Conservation (phyloP, 2,113 vertebrate genomes). For the Nibea coibor region DNA sequence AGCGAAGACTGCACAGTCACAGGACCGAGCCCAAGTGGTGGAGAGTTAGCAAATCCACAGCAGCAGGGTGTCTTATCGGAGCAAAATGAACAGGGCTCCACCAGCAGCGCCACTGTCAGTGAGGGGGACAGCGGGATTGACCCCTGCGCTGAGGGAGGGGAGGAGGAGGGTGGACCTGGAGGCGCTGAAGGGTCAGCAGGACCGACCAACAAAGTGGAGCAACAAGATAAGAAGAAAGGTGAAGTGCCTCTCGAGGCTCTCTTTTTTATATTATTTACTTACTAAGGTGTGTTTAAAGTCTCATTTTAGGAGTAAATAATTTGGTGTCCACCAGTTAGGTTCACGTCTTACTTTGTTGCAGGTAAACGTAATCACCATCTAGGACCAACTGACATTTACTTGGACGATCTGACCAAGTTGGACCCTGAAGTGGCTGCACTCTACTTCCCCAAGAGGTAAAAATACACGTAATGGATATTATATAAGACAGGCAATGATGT, state of each 20-base stretch:
- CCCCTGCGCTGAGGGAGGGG: slow-evolving; percentile 50
- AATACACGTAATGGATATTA: not conserved
- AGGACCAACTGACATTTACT: slow-evolving; percentile 87
- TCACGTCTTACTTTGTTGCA: slow-evolving; percentile 42
- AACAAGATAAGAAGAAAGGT: slow-evolving; percentile 81
- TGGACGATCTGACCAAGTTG: slow-evolving; percentile 86
- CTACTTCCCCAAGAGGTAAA: slow-evolving; percentile 90
- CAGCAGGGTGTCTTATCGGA: slow-evolving; percentile 25
- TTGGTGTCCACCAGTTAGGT: not conserved
- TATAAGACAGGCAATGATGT: not conserved
- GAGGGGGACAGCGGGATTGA: slow-evolving; percentile 68
- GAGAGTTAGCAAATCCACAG: slow-evolving; percentile 8
- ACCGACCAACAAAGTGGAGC: slow-evolving; percentile 50
- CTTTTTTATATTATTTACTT: not conserved
- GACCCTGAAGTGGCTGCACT: slow-evolving; percentile 86
- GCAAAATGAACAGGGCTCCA: slow-evolving; percentile 15
- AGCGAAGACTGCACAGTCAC: slow-evolving; percentile 4
- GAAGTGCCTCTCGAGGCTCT: slow-evolving; percentile 1
- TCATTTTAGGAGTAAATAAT: not conserved
- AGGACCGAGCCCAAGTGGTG: not conserved
- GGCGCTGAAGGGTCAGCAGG: slow-evolving; percentile 9
- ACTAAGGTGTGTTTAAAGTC: not conserved
- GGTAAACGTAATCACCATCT: slow-evolving; percentile 85
- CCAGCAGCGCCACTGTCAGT: slow-evolving; percentile 1
- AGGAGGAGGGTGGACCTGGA: slow-evolving; percentile 47